Percentiles rank a stretch among this genome's conserved stretches.
These are phyloP conservation scores for Brachystomella parvula DNA, from an alignment of 1,140 invertebrate species.

Conservation along the genomic window DNA sequence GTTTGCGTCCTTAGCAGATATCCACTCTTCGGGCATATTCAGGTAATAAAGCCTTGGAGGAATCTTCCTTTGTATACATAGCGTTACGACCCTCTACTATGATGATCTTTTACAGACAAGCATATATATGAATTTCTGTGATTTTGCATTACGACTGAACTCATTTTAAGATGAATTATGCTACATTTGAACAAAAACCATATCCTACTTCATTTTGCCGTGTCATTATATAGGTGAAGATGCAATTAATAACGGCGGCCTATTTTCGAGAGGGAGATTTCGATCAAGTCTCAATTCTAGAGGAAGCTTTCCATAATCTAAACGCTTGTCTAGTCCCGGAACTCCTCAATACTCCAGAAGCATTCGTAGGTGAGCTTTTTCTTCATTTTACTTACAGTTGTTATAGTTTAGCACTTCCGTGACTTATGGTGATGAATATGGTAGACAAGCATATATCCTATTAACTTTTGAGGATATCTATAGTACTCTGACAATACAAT, in stretches of 20 bases:
- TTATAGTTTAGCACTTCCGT: not conserved
- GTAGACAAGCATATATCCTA: constrained; percentile 14
- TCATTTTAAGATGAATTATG: no score
- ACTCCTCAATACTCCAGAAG: constrained; percentile 59
- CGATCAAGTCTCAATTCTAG: constrained; percentile 76
- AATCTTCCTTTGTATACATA: not conserved
- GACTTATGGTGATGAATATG: not conserved
- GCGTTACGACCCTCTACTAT: no score
- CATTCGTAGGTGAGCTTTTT: constrained; percentile 62
- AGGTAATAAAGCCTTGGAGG: constrained; percentile 45
- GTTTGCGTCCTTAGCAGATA: constrained; percentile 81
- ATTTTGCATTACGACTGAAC: not conserved
- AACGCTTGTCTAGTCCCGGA: constrained; percentile 67
- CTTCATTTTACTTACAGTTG: not conserved
- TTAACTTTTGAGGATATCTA: not conserved
- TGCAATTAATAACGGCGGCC: constrained; percentile 89
- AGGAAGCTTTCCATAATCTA: constrained; percentile 87
- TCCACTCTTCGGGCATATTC: constrained; percentile 83
- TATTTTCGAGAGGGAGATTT: constrained; percentile 95
- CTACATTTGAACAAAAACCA: no score
- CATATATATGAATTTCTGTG: constrained; percentile 19
- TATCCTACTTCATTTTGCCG: constrained; percentile 34
- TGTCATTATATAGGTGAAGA: constrained; percentile 60
- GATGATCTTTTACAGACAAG: no score
- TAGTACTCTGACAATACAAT: not conserved